phyloP scores from a whole-genome alignment of 2,888 invertebrate genomes.

The Platycnemis pennipes region DNA sequence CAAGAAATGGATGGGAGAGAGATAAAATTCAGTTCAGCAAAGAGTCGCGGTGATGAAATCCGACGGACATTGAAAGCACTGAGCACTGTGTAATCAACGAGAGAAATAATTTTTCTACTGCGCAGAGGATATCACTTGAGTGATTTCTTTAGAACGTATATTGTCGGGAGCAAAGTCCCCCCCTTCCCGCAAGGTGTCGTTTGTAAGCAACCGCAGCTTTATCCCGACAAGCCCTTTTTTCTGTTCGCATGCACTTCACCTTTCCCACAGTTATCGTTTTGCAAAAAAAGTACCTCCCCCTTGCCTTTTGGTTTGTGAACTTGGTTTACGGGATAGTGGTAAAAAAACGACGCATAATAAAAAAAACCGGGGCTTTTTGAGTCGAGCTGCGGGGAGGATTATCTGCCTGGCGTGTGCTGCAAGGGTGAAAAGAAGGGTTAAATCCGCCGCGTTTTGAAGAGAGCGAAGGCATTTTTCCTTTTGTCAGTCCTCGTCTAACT shows the following conservation, averaged over 20 bases:
- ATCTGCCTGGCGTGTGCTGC: not conserved
- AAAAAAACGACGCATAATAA: not conserved
- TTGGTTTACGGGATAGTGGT: not conserved
- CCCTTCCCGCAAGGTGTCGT: not conserved
- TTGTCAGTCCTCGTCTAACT: not conserved
- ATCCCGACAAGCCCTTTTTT: not conserved
- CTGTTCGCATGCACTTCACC: not conserved
- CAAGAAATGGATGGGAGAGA: not conserved
- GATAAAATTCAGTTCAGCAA: not conserved
- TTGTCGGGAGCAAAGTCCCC: too few relatives aligned
- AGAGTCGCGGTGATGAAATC: not conserved
- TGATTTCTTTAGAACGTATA: not conserved
- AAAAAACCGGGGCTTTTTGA: not conserved
- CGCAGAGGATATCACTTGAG: not conserved
- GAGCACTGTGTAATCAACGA: not conserved
- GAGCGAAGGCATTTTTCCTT: constrained; percentile 6
- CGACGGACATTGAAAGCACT: not conserved
- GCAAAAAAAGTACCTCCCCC: not conserved
- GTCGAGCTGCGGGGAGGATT: constrained; percentile 4
- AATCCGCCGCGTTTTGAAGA: not conserved
- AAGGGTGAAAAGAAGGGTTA: constrained; percentile 23
- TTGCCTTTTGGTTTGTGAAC: not conserved
- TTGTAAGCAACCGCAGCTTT: not conserved
- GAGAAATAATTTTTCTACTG: not conserved
- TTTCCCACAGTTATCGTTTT: not conserved